phyloP scores from a whole-genome alignment of 2,888 invertebrate species.

The Galerucella pusilla region DNA sequence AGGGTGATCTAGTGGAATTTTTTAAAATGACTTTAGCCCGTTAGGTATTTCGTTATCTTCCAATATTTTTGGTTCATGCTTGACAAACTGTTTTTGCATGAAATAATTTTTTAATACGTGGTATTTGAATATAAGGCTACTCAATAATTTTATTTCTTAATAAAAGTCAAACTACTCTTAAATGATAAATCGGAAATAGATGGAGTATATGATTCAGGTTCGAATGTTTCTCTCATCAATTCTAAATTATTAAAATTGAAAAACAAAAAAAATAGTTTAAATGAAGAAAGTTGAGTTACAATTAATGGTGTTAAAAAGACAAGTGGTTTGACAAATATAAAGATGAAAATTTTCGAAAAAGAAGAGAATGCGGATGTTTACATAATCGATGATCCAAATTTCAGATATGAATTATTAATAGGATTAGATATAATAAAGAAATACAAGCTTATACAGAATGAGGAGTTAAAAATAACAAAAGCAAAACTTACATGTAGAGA shows the following conservation, averaged over 20 bases:
- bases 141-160: no score
- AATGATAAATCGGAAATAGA: slow-evolving; percentile 34
- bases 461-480: slow-evolving; percentile 21
- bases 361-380: background rate
- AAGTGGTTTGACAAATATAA: background rate
- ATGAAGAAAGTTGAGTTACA: background rate
- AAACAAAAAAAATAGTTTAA: slow-evolving; percentile 7
- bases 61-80: no score
- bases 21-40: no score
- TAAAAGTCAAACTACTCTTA: slow-evolving; percentile 39
- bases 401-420: background rate
- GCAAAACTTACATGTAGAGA: background rate
- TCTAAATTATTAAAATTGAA: slow-evolving; percentile 41
- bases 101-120: no score
- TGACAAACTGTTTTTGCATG: no score
- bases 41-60: no score
- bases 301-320: background rate
- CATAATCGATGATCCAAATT: background rate
- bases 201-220: slow-evolving; percentile 44
- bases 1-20: no score
- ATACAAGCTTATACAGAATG: background rate
- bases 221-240: slow-evolving; percentile 45
- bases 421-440: background rate
- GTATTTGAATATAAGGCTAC: no score
- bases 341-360: slow-evolving; percentile 1